Evolutionary conservation across 2,888 invertebrate genomes (phyloP).

Genomic region (Melieria picta): DNA sequence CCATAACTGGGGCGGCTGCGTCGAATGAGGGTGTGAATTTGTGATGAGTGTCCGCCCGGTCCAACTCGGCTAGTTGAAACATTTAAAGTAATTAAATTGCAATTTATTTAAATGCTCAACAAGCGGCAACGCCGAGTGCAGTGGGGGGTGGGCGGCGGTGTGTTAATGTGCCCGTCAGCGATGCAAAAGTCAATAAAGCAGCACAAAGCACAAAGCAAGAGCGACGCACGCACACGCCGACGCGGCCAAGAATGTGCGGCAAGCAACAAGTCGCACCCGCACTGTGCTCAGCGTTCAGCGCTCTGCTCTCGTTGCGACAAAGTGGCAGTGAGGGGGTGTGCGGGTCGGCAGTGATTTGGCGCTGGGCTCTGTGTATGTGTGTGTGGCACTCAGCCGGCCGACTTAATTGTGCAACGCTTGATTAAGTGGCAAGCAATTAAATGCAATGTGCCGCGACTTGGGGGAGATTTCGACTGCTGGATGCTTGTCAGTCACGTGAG

Average conservation of each 20-base stretch:
- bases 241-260: neutral
- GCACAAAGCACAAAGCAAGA: constrained; percentile 5
- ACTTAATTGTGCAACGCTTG: constrained; percentile 29
- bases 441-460: constrained; percentile 1
- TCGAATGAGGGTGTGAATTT: constrained; percentile 33
- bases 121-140: constrained; percentile 9
- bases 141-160: neutral
- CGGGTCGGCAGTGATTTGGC: neutral
- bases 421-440: constrained; percentile 35
- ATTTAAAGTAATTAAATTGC: constrained; percentile 58
- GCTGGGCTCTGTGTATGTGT: neutral
- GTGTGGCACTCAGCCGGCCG: neutral
- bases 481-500: constrained; percentile 1
- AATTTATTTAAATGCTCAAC: constrained; percentile 52
- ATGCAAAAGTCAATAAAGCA: constrained; percentile 22
- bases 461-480: neutral
- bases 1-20: neutral
- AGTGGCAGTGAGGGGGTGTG: neutral
- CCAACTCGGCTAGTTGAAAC: constrained; percentile 16
- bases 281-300: too few relatives aligned
- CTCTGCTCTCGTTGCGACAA: neutral
- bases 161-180: constrained; percentile 35
- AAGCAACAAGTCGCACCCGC: constrained; percentile 12
- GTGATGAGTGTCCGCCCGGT: constrained; percentile 22
- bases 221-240: neutral